These are phyloP conservation scores for Morpho deidamia DNA, from an alignment of 2,888 invertebrate genomes.

Conservation along the genomic window DNA sequence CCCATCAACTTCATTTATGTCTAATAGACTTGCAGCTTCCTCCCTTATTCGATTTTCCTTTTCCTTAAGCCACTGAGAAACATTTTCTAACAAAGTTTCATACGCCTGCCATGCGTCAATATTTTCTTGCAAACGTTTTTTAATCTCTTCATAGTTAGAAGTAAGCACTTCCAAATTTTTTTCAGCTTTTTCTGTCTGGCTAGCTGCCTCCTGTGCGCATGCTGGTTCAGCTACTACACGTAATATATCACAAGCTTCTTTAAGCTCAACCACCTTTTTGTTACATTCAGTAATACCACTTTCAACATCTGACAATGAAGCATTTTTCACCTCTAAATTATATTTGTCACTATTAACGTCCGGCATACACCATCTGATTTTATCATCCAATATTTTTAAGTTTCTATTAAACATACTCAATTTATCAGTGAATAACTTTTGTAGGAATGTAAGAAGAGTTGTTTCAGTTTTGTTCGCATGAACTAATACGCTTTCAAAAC, in stretches of 20 bases:
- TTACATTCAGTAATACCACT: constrained; percentile 85
- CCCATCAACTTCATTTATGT: constrained; percentile 81
- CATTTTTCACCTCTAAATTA: constrained; percentile 93
- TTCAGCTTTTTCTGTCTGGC: constrained; percentile 83
- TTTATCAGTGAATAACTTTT: constrained; percentile 92
- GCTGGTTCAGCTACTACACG: constrained; percentile 86
- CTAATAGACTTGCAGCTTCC: constrained; percentile 85
- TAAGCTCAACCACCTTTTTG: constrained; percentile 81
- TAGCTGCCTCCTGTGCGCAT: constrained; percentile 80
- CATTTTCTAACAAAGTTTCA: constrained; percentile 85
- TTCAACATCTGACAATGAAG: constrained; percentile 87
- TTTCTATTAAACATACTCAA: constrained; percentile 88
- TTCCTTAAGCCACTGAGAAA: constrained; percentile 87
- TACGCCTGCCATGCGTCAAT: constrained; percentile 89
- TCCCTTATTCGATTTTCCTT: constrained; percentile 86
- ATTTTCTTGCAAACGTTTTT: constrained; percentile 82
- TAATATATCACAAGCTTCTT: constrained; percentile 84
- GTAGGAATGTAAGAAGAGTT: constrained; percentile 87
- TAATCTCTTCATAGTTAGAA: constrained; percentile 83
- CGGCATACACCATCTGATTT: constrained; percentile 93
- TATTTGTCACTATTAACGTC: constrained; percentile 94
- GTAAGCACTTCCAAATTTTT: constrained; percentile 85
- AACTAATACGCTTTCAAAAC: constrained; percentile 86
- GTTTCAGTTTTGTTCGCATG: constrained; percentile 91
- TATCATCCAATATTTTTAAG: constrained; percentile 89